These are phyloP conservation scores for Motacilla alba DNA, from an alignment of 2,113 vertebrate genomes.

Conservation along the genomic window DNA sequence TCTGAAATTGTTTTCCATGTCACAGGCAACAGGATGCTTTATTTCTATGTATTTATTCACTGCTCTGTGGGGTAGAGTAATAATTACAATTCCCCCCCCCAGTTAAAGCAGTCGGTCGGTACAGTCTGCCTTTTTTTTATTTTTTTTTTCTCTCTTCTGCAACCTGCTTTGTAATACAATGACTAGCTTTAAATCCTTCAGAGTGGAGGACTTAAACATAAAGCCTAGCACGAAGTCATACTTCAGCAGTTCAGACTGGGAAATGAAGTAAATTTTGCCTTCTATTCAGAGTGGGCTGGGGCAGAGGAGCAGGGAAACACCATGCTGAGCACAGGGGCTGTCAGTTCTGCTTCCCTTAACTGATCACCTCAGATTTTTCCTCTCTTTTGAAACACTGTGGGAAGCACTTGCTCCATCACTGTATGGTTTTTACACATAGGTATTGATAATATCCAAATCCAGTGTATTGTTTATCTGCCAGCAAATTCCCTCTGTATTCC, in stretches of 20 bases:
- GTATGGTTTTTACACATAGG: background rate
- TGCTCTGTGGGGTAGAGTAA: background rate
- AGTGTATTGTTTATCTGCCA: background rate
- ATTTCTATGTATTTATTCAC: background rate
- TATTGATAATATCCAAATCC: background rate
- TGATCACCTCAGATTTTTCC: background rate
- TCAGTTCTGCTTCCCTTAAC: slow-evolving; percentile 35
- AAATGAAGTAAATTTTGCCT: slow-evolving; percentile 60
- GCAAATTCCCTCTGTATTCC: background rate
- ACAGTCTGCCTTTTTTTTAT: background rate
- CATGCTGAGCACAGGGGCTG: background rate
- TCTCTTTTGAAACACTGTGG: slow-evolving; percentile 21
- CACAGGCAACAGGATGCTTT: background rate
- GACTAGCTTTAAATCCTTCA: slow-evolving; percentile 56
- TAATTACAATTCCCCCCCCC: background rate
- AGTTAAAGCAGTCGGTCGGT: background rate
- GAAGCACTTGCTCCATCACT: background rate
- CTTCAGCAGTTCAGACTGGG: slow-evolving; percentile 17
- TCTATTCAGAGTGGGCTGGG: background rate
- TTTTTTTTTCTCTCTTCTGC: background rate
- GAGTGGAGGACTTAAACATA: background rate
- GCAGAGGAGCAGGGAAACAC: slow-evolving; percentile 17
- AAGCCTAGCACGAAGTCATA: background rate
- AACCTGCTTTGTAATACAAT: slow-evolving; percentile 23
- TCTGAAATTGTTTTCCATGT: background rate